Conservation (phyloP, 2,113 vertebrate genomes). For the Lonchura striata region DNA sequence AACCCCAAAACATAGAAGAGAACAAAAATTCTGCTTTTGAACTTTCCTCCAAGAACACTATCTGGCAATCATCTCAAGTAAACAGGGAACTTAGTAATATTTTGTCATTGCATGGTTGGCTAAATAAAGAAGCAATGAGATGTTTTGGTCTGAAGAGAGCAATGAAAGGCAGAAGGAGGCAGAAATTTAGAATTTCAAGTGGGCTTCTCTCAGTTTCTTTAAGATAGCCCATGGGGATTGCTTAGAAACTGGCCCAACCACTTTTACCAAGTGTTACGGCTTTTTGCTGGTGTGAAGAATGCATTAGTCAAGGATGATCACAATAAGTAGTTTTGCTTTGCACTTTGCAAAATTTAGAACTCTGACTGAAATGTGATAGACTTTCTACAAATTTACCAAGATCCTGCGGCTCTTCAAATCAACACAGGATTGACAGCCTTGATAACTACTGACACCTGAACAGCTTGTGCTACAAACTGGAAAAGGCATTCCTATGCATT, state of each 20-base stretch:
- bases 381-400: slow-evolving; percentile 18
- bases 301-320: slow-evolving; percentile 10
- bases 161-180: not conserved
- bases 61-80: not conserved
- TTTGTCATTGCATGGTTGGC: not conserved
- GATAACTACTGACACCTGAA: not conserved
- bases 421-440: not conserved
- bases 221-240: not conserved
- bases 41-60: not conserved
- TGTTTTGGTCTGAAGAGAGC: not conserved
- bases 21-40: not conserved
- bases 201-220: not conserved
- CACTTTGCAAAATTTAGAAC: slow-evolving; percentile 12
- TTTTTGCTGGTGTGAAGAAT: not conserved
- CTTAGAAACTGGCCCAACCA: not conserved
- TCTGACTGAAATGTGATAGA: slow-evolving; percentile 4
- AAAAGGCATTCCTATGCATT: not conserved
- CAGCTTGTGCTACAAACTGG: not conserved
- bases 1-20: fast-evolving
- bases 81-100: not conserved
- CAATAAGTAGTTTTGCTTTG: not conserved
- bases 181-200: not conserved
- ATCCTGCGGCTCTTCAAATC: not conserved
- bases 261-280: not conserved
- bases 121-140: not conserved